These are phyloP conservation scores for Dendrocincla tyrannina DNA, from an alignment of 2,797 vertebrate species.

Conservation along the genomic window DNA sequence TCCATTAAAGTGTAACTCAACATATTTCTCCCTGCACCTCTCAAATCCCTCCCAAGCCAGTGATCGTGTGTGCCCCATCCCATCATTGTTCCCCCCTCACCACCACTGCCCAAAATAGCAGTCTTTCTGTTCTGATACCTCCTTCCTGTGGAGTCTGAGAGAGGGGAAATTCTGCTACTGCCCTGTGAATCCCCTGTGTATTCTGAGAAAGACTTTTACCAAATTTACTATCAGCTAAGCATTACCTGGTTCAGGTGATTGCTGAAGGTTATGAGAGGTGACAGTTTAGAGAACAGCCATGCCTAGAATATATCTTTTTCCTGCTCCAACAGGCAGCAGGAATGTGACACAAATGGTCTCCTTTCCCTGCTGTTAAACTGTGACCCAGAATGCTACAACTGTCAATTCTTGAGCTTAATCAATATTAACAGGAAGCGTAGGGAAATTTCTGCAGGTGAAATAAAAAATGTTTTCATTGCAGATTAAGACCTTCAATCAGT, in stretches of 20 bases:
- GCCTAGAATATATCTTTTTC: neutral
- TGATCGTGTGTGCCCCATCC: neutral
- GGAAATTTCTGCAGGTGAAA: neutral
- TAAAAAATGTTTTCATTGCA: neutral
- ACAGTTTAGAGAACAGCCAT: neutral
- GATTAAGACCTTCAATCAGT: neutral
- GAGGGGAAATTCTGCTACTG: neutral
- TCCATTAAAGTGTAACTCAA: neutral
- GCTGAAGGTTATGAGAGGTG: neutral
- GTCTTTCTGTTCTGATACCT: neutral
- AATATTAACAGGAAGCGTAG: neutral
- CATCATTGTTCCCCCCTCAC: rapidly evolving
- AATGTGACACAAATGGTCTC: neutral
- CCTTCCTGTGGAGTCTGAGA: neutral
- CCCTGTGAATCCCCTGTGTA: neutral
- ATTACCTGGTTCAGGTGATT: neutral
- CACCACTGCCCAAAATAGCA: neutral
- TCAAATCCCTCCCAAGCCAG: neutral
- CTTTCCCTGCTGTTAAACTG: neutral
- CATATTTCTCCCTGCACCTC: neutral
- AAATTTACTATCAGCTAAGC: neutral
- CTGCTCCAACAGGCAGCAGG: neutral
- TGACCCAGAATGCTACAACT: neutral
- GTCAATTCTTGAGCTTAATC: neutral
- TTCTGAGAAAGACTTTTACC: neutral